Percentiles rank a stretch among this genome's conserved stretches.
These are phyloP conservation scores for Rhopalosiphum maidis DNA, from an alignment of 1,140 invertebrate species.

Conservation along the genomic window DNA sequence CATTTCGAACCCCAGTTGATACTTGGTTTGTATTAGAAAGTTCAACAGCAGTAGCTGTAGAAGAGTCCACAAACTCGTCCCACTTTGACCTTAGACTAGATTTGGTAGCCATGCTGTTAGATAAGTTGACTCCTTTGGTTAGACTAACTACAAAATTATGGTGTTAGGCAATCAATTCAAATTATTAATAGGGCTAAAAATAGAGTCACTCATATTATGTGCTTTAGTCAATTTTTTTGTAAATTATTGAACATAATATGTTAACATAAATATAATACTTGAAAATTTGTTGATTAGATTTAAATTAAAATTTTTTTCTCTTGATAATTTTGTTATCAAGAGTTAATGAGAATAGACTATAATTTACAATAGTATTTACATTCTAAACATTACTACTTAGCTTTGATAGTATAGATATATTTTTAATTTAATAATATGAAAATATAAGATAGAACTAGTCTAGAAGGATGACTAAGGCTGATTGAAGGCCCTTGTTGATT, in stretches of 20 bases:
- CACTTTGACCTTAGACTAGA: slow-evolving; percentile 69
- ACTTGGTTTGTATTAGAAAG: slow-evolving; percentile 63
- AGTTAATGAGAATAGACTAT: background rate
- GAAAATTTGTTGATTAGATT: background rate
- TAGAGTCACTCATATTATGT: background rate
- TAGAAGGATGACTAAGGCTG: background rate
- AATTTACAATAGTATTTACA: background rate
- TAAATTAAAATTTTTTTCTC: background rate
- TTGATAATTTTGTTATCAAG: background rate
- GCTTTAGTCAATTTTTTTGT: background rate
- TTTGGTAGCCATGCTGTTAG: slow-evolving; percentile 57
- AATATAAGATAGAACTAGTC: background rate
- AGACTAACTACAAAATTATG: slow-evolving; percentile 53
- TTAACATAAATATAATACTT: background rate
- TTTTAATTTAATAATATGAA: background rate
- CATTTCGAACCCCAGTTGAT: slow-evolving; percentile 71
- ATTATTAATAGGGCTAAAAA: background rate
- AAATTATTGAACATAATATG: background rate
- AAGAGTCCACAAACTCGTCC: slow-evolving; percentile 72
- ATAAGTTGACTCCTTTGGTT: slow-evolving; percentile 51
- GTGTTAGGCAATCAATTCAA: slow-evolving; percentile 25
- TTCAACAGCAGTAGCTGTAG: slow-evolving; percentile 62
- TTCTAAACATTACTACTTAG: background rate
- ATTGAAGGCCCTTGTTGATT: background rate
- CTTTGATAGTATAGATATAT: background rate